These are phyloP conservation scores for Galeopsomyia nigrocyanea DNA, from an alignment of 2,888 invertebrate genomes.

Conservation along the genomic window DNA sequence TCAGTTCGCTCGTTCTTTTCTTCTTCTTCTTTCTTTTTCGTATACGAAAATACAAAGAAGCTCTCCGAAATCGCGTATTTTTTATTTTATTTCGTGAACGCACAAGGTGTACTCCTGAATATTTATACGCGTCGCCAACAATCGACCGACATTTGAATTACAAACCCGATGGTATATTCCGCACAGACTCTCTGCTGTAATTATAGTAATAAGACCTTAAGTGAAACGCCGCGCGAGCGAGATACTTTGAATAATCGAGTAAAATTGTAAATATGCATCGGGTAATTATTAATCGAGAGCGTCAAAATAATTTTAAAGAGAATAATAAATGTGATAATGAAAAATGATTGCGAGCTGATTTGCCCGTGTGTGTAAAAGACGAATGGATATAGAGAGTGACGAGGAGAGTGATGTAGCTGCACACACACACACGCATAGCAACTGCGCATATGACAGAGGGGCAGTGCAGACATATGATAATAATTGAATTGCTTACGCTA, in stretches of 20 bases:
- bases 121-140: slow-evolving; percentile 15
- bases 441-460: background rate
- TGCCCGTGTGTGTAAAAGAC: background rate
- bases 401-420: too few relatives aligned
- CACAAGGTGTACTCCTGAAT: slow-evolving; percentile 14
- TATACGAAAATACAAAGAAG: slow-evolving; percentile 7
- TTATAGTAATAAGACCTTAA: too few relatives aligned
- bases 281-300: slow-evolving; percentile 7
- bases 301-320: too few relatives aligned
- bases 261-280: too few relatives aligned
- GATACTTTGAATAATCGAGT: too few relatives aligned
- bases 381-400: background rate
- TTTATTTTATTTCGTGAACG: background rate
- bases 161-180: background rate
- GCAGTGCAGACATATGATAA: background rate
- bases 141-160: slow-evolving; percentile 6
- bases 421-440: background rate
- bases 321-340: too few relatives aligned
- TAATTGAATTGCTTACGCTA: slow-evolving; percentile 13
- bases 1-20: slow-evolving; percentile 2
- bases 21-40: background rate
- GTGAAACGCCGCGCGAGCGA: too few relatives aligned
- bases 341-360: too few relatives aligned
- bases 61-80: slow-evolving; percentile 6
- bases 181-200: too few relatives aligned